A percentile compares a stretch with the other conserved stretches of the same genome.
These are phyloP conservation scores for Meleagris gallopavo DNA, from an alignment of 2,113 vertebrate species.

Conservation along the genomic window DNA sequence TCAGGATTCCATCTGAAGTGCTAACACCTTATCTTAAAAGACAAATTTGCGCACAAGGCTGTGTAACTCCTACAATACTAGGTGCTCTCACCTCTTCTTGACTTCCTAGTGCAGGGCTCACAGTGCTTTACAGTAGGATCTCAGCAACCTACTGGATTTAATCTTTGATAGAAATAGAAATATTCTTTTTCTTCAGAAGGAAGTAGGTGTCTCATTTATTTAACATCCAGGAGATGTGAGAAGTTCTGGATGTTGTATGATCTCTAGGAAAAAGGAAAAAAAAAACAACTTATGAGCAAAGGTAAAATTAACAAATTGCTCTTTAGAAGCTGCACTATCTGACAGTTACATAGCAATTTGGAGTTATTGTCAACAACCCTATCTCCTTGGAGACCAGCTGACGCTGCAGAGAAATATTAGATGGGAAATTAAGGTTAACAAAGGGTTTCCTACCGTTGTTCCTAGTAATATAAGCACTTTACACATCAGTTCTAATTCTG, in stretches of 20 bases:
- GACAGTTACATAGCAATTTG: conserved; percentile 23
- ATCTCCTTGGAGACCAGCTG: conserved; percentile 41
- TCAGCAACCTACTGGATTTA: background rate
- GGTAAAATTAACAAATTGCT: background rate
- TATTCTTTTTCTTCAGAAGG: background rate
- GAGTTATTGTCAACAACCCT: conserved; percentile 50
- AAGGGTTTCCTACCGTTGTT: conserved; percentile 60
- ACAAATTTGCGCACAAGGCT: background rate
- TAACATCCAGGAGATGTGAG: background rate
- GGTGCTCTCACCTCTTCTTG: background rate
- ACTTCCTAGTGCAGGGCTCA: background rate
- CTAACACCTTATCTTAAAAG: background rate
- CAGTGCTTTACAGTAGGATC: background rate
- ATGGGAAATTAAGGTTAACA: conserved; percentile 56
- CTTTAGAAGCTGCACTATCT: conserved; percentile 20
- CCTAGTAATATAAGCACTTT: conserved; percentile 48
- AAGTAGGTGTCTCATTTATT: background rate
- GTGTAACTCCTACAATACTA: background rate
- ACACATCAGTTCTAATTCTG: conserved; percentile 49
- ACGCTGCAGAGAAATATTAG: conserved; percentile 47
- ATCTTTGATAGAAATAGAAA: background rate
- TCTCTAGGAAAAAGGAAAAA: background rate
- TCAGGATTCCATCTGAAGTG: background rate
- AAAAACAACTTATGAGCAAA: background rate
- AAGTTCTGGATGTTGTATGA: background rate